Evolutionary conservation across 1,140 invertebrate species (phyloP).

Genomic region (Sitobion miscanthi): DNA sequence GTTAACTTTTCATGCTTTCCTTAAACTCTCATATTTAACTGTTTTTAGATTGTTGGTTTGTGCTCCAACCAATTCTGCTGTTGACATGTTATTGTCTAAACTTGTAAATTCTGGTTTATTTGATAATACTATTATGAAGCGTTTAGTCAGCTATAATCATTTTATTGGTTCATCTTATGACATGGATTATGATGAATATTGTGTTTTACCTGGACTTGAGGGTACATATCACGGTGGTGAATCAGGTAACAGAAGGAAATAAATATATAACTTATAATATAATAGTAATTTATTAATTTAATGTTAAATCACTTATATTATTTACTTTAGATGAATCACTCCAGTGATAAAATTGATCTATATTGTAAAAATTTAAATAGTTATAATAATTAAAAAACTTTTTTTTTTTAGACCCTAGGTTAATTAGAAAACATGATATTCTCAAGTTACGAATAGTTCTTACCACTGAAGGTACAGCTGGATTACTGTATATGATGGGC

Average conservation of each 20-base stretch:
- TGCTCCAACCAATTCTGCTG: slow-evolving; percentile 53
- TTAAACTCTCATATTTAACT: not conserved
- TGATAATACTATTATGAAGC: slow-evolving; percentile 5
- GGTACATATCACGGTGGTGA: not conserved
- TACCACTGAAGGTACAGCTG: slow-evolving; percentile 64
- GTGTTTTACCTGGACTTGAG: slow-evolving; percentile 18
- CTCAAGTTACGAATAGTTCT: slow-evolving; percentile 31
- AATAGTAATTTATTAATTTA: not conserved
- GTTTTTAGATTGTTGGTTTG: slow-evolving; percentile 40
- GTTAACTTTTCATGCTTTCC: not conserved
- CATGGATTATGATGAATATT: slow-evolving; percentile 40
- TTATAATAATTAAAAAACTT: not conserved
- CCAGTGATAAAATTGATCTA: not conserved
- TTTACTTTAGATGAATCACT: not conserved
- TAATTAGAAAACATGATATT: slow-evolving; percentile 33
- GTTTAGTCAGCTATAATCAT: slow-evolving; percentile 41
- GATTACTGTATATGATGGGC: slow-evolving; percentile 71
- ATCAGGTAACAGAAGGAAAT: not conserved
- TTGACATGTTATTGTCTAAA: slow-evolving; percentile 12
- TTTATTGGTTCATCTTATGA: slow-evolving; percentile 3
- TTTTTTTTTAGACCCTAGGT: not conserved
- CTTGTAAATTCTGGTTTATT: slow-evolving; percentile 34
- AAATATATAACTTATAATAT: not conserved
- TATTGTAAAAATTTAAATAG: not conserved
- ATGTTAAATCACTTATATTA: not conserved